Base-by-base conservation (phyloP, 2,797 vertebrate species). In the Kryptopterus vitreolus region DNA sequence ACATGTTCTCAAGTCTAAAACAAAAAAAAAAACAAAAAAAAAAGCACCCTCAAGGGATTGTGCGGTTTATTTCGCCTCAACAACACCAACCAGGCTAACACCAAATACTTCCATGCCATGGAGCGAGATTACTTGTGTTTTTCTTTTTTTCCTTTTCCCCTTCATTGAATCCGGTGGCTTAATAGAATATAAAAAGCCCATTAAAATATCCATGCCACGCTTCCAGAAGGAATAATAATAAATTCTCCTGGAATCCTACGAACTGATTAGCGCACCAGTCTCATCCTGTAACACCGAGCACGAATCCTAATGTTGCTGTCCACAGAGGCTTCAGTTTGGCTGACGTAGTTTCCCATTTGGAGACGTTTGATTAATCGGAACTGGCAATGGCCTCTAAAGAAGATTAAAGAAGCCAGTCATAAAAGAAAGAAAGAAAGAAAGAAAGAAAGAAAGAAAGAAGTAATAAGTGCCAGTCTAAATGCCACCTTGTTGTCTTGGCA, bases 401-500 rank as follows among this genome's bases (percentile, higher is more conserved):
- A 84, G 89, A 93, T 93, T 92, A 92, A 87, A 88, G 84, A 79
- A 84, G 83, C 88, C 87, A 82, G 87, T 48, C 0, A 78, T 90
- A 88, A 89, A 86, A 70, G 24, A 66, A 46, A n/a, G n/a, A 43
- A 65, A 43, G 57, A 26, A 16, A 5, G 2, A 29, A 3, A 62
- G 33, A 35, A 53, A 55, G 38, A 57, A 24, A 76, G n/a, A n/a
- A n/a, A n/a, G n/a, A 43, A 43, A 0, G 10, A 10, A 43, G 7
- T 43, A 7, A 43, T 43, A 43, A 43, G 85, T 75, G 80, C 81
- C 82, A 80, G 84, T 87, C 50, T 87, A 86, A 88, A 91, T 92
- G 91, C 89, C 89, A 89, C 91, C 88, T 88, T 83, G 92, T 94
- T 93, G 89, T 91, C 89, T 89, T 87, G 91, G 92, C 88, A 94